Conservation (phyloP, 2,888 invertebrate species). For the Rapana venosa region DNA sequence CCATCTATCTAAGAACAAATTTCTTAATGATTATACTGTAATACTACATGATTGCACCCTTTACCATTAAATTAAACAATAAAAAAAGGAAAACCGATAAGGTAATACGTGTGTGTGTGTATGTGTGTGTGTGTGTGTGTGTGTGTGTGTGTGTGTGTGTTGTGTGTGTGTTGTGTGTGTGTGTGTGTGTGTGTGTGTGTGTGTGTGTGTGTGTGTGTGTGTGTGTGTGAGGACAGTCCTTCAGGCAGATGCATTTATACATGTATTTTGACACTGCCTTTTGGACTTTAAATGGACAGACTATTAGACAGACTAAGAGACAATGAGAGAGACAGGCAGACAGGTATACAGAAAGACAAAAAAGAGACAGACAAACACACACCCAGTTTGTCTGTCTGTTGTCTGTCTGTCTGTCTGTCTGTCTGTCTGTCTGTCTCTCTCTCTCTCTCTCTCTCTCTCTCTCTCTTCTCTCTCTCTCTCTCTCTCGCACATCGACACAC, state of each 20-base stretch:
- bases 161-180: not conserved
- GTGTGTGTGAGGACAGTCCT: not conserved
- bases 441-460: not conserved
- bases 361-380: no score
- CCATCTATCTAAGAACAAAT: no score
- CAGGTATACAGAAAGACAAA: not conserved
- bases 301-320: not conserved
- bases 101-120: not conserved
- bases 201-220: slow-evolving; percentile 1
- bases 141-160: not conserved
- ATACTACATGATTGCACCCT: no score
- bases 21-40: no score
- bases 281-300: not conserved
- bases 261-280: not conserved
- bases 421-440: not conserved
- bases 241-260: not conserved
- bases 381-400: not conserved
- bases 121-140: not conserved
- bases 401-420: slow-evolving; percentile 5
- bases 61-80: no score
- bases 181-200: not conserved
- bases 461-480: no score
- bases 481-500: no score
- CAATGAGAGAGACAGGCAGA: not conserved
- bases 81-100: no score